These are phyloP conservation scores for Alces alces DNA, from an alignment of 2,113 vertebrate species.

Conservation along the genomic window DNA sequence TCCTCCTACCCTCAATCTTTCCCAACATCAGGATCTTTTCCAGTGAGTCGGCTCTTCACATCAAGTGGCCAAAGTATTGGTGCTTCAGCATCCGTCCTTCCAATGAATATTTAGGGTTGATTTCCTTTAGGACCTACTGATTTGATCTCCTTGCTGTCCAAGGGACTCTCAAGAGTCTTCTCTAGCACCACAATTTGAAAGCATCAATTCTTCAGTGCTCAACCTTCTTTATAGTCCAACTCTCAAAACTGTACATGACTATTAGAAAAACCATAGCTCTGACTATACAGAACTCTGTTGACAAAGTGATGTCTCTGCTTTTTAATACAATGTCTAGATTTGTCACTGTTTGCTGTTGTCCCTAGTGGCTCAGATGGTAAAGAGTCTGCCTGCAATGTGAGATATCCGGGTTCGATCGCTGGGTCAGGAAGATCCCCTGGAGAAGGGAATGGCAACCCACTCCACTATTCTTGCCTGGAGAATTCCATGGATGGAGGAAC, in stretches of 20 bases:
- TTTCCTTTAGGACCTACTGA: not conserved
- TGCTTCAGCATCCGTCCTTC: not conserved
- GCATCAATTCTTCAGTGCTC: not conserved
- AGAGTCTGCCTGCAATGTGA: not conserved
- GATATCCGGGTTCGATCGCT: accelerated
- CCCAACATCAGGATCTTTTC: not conserved
- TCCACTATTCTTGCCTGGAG: not conserved
- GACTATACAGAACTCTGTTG: not conserved
- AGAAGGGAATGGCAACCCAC: not conserved
- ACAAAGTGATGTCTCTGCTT: not conserved
- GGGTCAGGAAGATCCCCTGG: not conserved
- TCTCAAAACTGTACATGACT: not conserved
- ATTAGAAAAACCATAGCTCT: not conserved
- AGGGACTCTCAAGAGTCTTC: not conserved
- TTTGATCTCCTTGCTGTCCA: not conserved
- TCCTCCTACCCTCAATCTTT: not conserved
- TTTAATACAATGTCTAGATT: not conserved
- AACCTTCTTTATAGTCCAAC: not conserved
- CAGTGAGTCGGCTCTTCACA: not conserved
- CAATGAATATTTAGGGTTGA: not conserved
- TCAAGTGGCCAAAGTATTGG: not conserved
- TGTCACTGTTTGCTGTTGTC: not conserved
- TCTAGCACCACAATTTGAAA: not conserved
- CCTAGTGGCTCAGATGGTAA: not conserved
- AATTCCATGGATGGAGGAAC: not conserved